Conservation (phyloP, 2,797 vertebrate species). For the Melanogrammus aeglefinus region DNA sequence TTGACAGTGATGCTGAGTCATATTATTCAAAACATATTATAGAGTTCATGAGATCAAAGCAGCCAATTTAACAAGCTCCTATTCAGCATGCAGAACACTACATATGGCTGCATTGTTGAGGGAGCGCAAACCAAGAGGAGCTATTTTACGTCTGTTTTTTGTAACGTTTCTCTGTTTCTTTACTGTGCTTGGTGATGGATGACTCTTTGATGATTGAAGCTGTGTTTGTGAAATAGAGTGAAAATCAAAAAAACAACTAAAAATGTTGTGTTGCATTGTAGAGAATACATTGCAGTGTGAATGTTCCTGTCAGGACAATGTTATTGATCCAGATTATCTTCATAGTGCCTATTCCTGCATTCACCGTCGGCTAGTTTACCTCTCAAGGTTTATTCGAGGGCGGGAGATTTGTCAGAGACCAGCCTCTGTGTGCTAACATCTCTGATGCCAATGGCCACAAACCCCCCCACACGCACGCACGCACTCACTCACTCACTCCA, state of each 20-base stretch:
- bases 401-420: constrained; percentile 61
- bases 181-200: not conserved
- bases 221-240: not conserved
- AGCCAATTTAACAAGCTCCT: not conserved
- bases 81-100: not conserved
- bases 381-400: constrained; percentile 38
- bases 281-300: constrained; percentile 29
- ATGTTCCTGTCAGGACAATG: constrained; percentile 30
- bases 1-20: not conserved
- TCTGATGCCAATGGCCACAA: constrained; percentile 51
- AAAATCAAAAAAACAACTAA: not conserved
- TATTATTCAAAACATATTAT: not conserved
- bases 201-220: not conserved
- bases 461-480: constrained; percentile 25
- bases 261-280: constrained; percentile 25
- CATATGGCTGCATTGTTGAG: not conserved
- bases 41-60: not conserved
- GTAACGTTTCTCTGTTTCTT: not conserved
- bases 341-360: constrained; percentile 41
- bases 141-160: not conserved
- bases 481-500: constrained; percentile 15
- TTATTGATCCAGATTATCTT: constrained; percentile 54
- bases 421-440: constrained; percentile 57
- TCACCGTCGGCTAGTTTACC: constrained; percentile 36
- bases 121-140: not conserved